Base-by-base conservation (phyloP, 2,888 invertebrate genomes). In the Mythimna lalbum region DNA sequence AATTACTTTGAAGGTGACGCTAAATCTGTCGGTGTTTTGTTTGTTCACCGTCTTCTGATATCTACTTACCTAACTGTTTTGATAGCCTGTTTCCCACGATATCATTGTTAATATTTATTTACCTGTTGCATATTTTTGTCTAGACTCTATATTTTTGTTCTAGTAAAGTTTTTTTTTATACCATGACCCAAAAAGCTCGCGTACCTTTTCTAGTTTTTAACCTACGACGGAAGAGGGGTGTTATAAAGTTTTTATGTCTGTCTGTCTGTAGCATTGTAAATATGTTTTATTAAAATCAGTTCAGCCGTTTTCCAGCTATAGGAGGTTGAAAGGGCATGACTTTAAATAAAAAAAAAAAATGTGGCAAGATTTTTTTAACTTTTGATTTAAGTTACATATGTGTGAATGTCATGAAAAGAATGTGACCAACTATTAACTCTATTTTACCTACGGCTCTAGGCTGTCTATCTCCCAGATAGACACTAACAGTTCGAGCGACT, bases 1-100 rank as follows among this genome's bases (percentile, higher is more conserved):
- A 84, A 86, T 84, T 79, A 86, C 77, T 76, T 76, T 67, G 72
- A 79, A 77, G 76, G 77, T 81, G 69, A 63, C 27, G 69, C 59
- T 61, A 63, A 84, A 86, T 79, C 79, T 79, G 75, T 79, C 70
- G 71, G 72, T 82, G 76, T 78, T 81, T 71, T 76, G 69, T 77
- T 76, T 49, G 21, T 55, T 59, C n/a, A 27, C 17, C n/a, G 52
- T 60, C 21, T 39, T 59, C 43, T 63, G 19, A 47, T 63, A 50
- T 39, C n/a, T n/a, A 57, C 23, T 10, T 31, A 55, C 27, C 53
- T 31, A 1, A 17, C 53, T 53, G 9, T 31, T 31, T 27, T 31
- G 3, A 55, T 31, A 19, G 31, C 10, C 27, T 55, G 19, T 31
- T 31, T 14, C 27, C 31, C 31, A 31, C 27, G 17, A 27, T 17